Conservation (phyloP, 2,797 vertebrate species). For the Arctocebus calabarensis region DNA sequence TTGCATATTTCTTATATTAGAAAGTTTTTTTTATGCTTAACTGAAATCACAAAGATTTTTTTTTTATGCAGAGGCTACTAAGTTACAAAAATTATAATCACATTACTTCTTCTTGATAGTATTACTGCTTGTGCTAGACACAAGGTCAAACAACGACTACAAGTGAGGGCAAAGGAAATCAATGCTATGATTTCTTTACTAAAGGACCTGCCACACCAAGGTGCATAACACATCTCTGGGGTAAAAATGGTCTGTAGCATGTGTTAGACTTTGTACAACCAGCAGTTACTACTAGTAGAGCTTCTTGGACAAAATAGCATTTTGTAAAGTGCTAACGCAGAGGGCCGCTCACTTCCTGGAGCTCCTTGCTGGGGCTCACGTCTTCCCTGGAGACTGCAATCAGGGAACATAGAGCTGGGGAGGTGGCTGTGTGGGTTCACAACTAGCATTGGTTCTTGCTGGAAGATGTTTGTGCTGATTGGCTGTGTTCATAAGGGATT, state of each 20-base stretch:
- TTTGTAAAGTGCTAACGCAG: background rate
- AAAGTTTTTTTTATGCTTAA: background rate
- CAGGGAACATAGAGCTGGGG: no score
- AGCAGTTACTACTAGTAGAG: background rate
- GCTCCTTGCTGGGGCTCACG: background rate
- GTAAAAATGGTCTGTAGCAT: background rate
- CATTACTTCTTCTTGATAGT: conserved; percentile 40
- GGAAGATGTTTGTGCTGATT: background rate
- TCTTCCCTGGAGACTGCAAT: background rate
- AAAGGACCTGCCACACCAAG: background rate
- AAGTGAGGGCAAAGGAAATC: background rate
- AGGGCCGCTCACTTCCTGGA: background rate
- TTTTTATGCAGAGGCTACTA: background rate
- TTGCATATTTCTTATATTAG: background rate
- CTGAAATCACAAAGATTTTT: background rate
- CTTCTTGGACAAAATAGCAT: background rate
- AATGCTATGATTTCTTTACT: conserved; percentile 1
- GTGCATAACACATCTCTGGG: background rate
- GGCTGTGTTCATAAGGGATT: background rate
- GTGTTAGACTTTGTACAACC: background rate
- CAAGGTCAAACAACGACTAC: background rate
- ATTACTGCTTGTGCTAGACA: background rate
- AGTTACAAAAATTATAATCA: background rate
- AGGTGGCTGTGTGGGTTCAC: background rate
- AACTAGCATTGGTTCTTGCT: background rate